Percentiles rank a stretch among this genome's conserved stretches.
These are phyloP conservation scores for Chascanopsetta lugubris DNA, from an alignment of 2,113 vertebrate species.

Conservation along the genomic window DNA sequence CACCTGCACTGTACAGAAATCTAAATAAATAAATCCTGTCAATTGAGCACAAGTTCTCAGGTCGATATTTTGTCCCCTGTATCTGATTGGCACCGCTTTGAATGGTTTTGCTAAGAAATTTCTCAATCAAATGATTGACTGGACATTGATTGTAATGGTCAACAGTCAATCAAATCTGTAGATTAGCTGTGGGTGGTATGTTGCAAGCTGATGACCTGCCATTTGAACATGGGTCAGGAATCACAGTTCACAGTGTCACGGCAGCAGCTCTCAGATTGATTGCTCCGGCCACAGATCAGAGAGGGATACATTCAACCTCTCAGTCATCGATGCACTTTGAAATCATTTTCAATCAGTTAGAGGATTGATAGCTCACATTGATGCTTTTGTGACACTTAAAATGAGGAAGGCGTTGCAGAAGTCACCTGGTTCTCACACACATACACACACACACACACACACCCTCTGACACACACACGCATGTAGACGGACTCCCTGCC, in stretches of 20 bases:
- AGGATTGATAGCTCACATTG: conserved; percentile 12
- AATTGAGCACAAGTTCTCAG: background rate
- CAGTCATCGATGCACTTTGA: conserved; percentile 27
- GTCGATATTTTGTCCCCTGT: background rate
- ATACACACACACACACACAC: too few species aligned
- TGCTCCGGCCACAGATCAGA: background rate
- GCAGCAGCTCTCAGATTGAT: conserved; percentile 10
- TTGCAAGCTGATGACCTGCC: background rate
- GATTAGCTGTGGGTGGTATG: background rate
- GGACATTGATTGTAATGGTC: conserved; percentile 7
- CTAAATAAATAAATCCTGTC: background rate
- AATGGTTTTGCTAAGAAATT: conserved; percentile 11
- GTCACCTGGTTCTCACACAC: conserved; percentile 13
- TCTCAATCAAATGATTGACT: conserved; percentile 3
- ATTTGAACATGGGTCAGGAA: conserved; percentile 28
- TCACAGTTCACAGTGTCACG: background rate
- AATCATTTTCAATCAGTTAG: conserved; percentile 6
- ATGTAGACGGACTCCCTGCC: background rate
- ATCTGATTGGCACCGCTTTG: background rate
- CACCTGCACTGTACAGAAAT: background rate
- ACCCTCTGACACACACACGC: too few species aligned
- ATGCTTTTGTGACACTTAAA: conserved; percentile 23
- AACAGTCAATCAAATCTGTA: conserved; percentile 19
- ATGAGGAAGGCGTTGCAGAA: conserved; percentile 24
- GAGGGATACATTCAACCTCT: conserved; percentile 7